Evolutionary conservation across 2,888 invertebrate species (phyloP), one percentile per base, ranked within the genome.

Genomic region (Bombylius major): DNA sequence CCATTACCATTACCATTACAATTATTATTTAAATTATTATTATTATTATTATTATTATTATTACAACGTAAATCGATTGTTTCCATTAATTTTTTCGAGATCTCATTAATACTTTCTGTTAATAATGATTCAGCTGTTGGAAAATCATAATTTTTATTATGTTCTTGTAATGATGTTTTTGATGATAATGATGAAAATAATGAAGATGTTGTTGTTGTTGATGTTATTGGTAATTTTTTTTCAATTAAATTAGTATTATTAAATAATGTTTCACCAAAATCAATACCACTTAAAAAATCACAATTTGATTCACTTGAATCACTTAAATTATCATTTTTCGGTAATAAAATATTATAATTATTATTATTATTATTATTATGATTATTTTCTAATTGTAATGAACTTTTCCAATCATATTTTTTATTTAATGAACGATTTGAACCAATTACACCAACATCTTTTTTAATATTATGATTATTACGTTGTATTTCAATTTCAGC

Each of bases 51-150:
- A 36, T 47, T 48, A n/a, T 42, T 47, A 50, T 14, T 52, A 51
- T 56, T 53, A 53, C 51, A 50, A 5, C 58, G 55, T 42, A 62
- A 55, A 56, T 69, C 70, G 51, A 74, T 70, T n/a, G 73, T 71
- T 64, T 73, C 73, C 64, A 73, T 72, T 50, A 73, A 65, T 65
- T 72, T 73, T 56, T 70, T 70, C 34, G 74, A 74, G 61, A 73
- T 73, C 65, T 73, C 73, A 59, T 72, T 74, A 57, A 73, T 73
- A 57, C 72, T 72, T 60, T 70, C 71, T 50, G 69, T 70, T 32
- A 73, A 63, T 51, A 74, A 61, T n/a, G 71, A 68, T 59, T 73
- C 69, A 4, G 68, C 68, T 23, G 67, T 65, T 39, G 64, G 64
- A 50, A 60, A 59, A 49, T 60, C 44, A 50, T 52, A 44, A 46